Conservation (phyloP, 2,888 invertebrate genomes). For the Cataglyphis livida region DNA sequence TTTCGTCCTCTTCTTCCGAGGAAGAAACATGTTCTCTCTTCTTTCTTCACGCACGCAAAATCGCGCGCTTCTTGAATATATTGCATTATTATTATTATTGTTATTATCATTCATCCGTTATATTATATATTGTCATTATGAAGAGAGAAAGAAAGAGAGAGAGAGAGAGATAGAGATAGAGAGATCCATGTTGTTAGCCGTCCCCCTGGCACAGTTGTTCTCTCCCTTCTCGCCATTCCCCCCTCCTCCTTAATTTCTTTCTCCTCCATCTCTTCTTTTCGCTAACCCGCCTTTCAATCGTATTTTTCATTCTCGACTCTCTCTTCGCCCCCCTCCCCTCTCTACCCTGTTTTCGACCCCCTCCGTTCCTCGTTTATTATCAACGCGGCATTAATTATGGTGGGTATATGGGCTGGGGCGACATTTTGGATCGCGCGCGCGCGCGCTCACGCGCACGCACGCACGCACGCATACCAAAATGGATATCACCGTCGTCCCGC, state of each 20-base stretch:
- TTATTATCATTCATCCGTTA: conserved; percentile 61
- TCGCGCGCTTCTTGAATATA: conserved; percentile 64
- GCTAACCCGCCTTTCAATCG: conserved; percentile 73
- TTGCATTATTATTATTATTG: conserved; percentile 75
- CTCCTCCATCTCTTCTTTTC: conserved; percentile 45
- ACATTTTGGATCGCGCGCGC: conserved; percentile 81
- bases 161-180: neutral
- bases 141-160: conserved; percentile 63
- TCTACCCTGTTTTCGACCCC: conserved; percentile 23
- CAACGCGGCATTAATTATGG: conserved; percentile 82
- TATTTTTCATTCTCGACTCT: conserved; percentile 74
- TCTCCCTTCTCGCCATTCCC: conserved; percentile 47
- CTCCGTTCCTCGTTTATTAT: conserved; percentile 33
- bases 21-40: neutral
- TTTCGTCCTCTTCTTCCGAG: neutral
- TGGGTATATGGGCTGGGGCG: conserved; percentile 79
- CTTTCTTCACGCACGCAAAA: conserved; percentile 32
- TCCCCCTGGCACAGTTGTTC: conserved; percentile 74
- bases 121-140: conserved; percentile 75
- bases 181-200: conserved; percentile 80
- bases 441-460: neutral
- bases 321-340: conserved; percentile 30
- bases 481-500: conserved; percentile 74
- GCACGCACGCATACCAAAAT: conserved; percentile 75
- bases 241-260: conserved; percentile 48